Conservation (phyloP, 1,140 invertebrate genomes). For the Meloidogyne hapla region DNA sequence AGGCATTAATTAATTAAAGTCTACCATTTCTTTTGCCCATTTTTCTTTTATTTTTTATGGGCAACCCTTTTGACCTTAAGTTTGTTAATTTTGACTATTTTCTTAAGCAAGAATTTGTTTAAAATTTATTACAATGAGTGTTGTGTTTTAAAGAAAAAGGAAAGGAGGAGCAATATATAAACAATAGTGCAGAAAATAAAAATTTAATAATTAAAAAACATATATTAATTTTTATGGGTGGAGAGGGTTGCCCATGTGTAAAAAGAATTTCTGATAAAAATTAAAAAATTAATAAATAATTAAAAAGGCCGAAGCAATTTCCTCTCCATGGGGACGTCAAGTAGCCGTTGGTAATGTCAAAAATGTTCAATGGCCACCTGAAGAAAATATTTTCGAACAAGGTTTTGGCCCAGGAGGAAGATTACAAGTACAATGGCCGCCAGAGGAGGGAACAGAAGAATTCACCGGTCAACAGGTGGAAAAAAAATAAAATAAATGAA, state of each 20-base stretch:
- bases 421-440: constrained; percentile 12
- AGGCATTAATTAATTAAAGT: too few species aligned
- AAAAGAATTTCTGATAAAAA: neutral
- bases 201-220: neutral
- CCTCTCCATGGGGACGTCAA: constrained; percentile 35
- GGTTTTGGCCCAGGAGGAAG: constrained; percentile 8
- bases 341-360: constrained; percentile 31
- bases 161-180: neutral
- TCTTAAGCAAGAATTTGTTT: neutral
- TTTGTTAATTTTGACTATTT: too few species aligned
- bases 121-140: neutral
- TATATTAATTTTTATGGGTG: neutral
- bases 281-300: neutral
- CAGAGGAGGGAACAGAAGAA: neutral
- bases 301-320: constrained; percentile 13
- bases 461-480: neutral
- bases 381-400: neutral
- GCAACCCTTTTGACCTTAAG: neutral
- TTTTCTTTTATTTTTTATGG: neutral
- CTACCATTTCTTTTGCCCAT: neutral
- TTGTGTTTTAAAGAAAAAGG: neutral
- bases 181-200: neutral
- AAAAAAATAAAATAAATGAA: neutral
- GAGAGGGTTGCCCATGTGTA: neutral
- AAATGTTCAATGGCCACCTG: constrained; percentile 40